Base-by-base conservation (phyloP, 1,140 invertebrate species). In the Drosophila navojoa region DNA sequence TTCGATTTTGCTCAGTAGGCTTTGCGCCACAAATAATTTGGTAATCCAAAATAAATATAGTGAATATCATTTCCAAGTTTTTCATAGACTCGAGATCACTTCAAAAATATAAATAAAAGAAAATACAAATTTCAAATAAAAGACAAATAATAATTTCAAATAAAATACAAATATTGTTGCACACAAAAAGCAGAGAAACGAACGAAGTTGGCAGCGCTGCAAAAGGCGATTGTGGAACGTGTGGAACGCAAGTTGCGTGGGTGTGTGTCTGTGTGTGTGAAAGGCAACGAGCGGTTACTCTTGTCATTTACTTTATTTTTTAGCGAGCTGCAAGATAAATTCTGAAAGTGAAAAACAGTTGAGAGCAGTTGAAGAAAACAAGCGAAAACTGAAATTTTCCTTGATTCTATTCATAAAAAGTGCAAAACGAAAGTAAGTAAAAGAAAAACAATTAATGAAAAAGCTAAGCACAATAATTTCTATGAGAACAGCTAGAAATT, bases 191-290 rank as follows among this genome's bases (percentile, higher is more conserved):
- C 32, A 38, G 11, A 38, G 35, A 38, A 11, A 11, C 35, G 42
- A 27, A 15, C 13, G 3, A 27, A 38, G 38, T 42, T 57, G 54
- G 38, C 54, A 44, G 38, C 4, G 38, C 38, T n/a, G 13, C 35
- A 4, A 25, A 44, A 42, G 19, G 7, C 38, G 54, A 13, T 44
- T 57, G 54, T 57, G 54, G 54, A 57, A 25, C 35, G 35, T 57
- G 54, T 57, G 38, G 54, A 57, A 44, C n/a, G 13, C 6, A 25
- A 32, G 9, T 5, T 29, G 27, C 5, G 27, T 29, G 27, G 4
- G 27, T 27, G 27, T 29, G 27, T 29, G 27, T 29, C 1, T 9
- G 5, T 32, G 32, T 32, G 35, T 57, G 54, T 57, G 38, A 38
- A 57, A 44, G 13, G n/a, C 13, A n/a, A 27, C 40, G 54, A 42